Conservation (phyloP, 1,140 invertebrate species). For the Drosophila hydei region DNA sequence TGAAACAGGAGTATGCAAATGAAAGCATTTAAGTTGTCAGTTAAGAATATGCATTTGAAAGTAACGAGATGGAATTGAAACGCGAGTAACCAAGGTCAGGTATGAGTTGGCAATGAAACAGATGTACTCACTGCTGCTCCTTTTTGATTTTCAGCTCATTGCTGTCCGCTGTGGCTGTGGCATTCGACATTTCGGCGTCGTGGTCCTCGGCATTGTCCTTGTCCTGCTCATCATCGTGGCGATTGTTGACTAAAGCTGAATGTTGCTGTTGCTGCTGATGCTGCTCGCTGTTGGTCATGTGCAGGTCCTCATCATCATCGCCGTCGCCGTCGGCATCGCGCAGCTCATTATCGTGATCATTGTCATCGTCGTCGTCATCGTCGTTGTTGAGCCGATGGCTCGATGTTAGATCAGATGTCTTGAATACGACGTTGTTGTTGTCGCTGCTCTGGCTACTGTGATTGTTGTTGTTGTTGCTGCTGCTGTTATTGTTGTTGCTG, state of each 20-base stretch:
- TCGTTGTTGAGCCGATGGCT: conserved; percentile 28
- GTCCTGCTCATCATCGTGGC: conserved; percentile 37
- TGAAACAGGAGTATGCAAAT: no score
- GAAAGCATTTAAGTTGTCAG: no score
- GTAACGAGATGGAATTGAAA: no score
- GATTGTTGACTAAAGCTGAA: conserved; percentile 11
- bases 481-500: conserved; percentile 36
- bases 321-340: conserved; percentile 34
- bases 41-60: no score
- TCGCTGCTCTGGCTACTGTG: conserved; percentile 56
- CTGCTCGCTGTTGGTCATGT: conserved; percentile 29
- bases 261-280: conserved; percentile 28
- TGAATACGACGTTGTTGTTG: conserved; percentile 48
- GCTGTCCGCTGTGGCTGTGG: conserved; percentile 32
- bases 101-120: neutral
- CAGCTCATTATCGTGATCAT: conserved; percentile 29
- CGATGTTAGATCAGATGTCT: conserved; percentile 31
- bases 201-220: conserved; percentile 35
- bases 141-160: conserved; percentile 81
- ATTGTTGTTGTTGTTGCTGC: conserved; percentile 51
- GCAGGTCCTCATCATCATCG: conserved; percentile 51
- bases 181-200: conserved; percentile 34
- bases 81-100: neutral
- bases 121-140: conserved; percentile 78
- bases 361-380: conserved; percentile 33